A percentile compares a stretch with the other conserved stretches of the same genome.
These are phyloP conservation scores for Condylura cristata DNA, from an alignment of 2,113 vertebrate genomes.

Conservation along the genomic window DNA sequence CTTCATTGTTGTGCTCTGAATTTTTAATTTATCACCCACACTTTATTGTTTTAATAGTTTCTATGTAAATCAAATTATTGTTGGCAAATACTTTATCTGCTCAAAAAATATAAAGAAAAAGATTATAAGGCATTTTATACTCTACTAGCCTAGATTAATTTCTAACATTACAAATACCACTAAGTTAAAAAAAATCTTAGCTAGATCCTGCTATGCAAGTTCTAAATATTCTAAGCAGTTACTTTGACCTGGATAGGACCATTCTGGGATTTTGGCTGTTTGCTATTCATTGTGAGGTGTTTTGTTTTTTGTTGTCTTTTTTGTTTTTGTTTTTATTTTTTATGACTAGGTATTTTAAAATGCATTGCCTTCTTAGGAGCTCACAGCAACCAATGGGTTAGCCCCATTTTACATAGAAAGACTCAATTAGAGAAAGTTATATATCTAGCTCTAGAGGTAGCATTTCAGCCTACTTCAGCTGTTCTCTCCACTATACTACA, in stretches of 20 bases:
- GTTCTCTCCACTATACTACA: not conserved
- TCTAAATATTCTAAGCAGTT: conserved; percentile 42
- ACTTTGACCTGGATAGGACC: conserved; percentile 7
- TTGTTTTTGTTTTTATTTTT: too few relatives aligned
- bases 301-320: too few relatives aligned
- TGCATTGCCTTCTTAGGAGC: conserved; percentile 43
- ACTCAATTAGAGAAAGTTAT: conserved; percentile 17
- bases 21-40: conserved; percentile 47
- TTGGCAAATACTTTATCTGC: conserved; percentile 27
- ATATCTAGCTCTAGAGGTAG: not conserved
- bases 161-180: conserved; percentile 14
- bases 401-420: not conserved
- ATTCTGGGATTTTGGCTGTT: conserved; percentile 42
- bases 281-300: not conserved
- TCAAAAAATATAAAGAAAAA: conserved; percentile 15
- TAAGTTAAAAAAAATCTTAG: not conserved
- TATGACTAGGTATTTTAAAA: conserved; percentile 38
- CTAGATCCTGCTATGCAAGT: not conserved
- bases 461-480: not conserved
- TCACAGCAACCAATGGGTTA: not conserved
- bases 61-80: not conserved
- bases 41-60: conserved; percentile 34
- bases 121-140: conserved; percentile 29
- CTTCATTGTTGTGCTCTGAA: conserved; percentile 21
- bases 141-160: conserved; percentile 6